Evolutionary conservation across 2,888 invertebrate species (phyloP), one percentile per base, ranked within the genome.

Genomic region (Heterodera filipjevi): DNA sequence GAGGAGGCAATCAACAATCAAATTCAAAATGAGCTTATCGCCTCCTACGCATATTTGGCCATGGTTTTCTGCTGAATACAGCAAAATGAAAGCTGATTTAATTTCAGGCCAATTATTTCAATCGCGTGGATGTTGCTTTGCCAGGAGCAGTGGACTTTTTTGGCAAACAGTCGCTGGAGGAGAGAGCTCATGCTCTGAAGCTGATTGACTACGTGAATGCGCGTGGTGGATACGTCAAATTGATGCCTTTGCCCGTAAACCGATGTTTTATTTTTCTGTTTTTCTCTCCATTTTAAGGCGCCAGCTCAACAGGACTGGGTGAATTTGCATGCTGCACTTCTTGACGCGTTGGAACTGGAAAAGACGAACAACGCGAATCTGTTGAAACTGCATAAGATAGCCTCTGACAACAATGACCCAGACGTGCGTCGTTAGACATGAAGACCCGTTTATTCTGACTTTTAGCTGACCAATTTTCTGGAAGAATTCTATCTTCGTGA

Each of bases 401-500:
- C 84, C 12, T 82, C 79, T 8, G 71, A 80, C 2, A 78, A 79
- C 32, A 73, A 74, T n/a, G 83, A 83, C 70, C 79, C 83, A n/a
- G 82, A 82, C 32, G 81, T 81, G 66, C 80, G 81, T 30, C 33
- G 16, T 79, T 32, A 16, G 53, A 6, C 75, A 32, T 8, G 6
- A 32, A 71, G 10, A 71, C 22, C 22, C 8, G 10, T 59, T 30
- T 6, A 1, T 10, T 27, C 39, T 44, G 22, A 14, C 39, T 59
- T 81, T 71, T 46, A 81, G 81, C 30, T 83, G 46, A 84, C 84
- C 72, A 83, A 80, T 74, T 82, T 83, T 68, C 78, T 83, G 32
- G 84, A 83, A 59, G 84, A 83, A 59, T 76, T 73, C 74, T 83
- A 84, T 74, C 77, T 83, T 3, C 77, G 81, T 16, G 83, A 80